Evolutionary conservation across 64 coral and sea anemone species (phyloP).

Genomic region (Porites australiensis): DNA sequence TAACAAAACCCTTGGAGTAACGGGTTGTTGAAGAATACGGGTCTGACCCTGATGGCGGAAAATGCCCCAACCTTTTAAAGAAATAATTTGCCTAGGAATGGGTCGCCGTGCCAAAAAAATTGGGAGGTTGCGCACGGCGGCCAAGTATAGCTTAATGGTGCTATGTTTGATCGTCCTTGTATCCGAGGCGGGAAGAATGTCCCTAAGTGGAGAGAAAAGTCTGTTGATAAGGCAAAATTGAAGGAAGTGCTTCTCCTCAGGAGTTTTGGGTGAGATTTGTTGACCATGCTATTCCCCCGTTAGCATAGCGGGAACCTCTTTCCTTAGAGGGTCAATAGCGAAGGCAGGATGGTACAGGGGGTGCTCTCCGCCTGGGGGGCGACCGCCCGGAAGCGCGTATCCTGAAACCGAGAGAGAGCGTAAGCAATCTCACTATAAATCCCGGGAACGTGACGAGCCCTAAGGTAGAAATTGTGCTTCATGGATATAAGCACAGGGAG

Average conservation of each 20-base stretch:
- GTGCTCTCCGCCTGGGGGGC: background rate
- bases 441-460: background rate
- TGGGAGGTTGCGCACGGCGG: too few relatives aligned
- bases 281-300: background rate
- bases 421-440: background rate
- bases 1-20: too few relatives aligned
- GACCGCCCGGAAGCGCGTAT: background rate
- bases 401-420: background rate
- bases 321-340: background rate
- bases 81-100: too few relatives aligned
- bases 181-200: background rate
- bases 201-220: background rate
- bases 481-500: background rate
- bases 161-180: background rate
- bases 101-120: too few relatives aligned
- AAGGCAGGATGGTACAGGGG: background rate
- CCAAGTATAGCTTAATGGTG: too few relatives aligned
- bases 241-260: conserved; percentile 25
- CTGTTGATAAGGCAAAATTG: background rate
- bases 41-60: too few relatives aligned
- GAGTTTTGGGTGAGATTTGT: conserved; percentile 24
- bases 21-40: too few relatives aligned
- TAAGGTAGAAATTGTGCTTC: background rate
- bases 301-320: background rate
- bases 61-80: background rate